A percentile compares a stretch with the other conserved stretches of the same genome.
phyloP scores from a whole-genome alignment of 2,113 vertebrate species.

The Cynocephalus volans region DNA sequence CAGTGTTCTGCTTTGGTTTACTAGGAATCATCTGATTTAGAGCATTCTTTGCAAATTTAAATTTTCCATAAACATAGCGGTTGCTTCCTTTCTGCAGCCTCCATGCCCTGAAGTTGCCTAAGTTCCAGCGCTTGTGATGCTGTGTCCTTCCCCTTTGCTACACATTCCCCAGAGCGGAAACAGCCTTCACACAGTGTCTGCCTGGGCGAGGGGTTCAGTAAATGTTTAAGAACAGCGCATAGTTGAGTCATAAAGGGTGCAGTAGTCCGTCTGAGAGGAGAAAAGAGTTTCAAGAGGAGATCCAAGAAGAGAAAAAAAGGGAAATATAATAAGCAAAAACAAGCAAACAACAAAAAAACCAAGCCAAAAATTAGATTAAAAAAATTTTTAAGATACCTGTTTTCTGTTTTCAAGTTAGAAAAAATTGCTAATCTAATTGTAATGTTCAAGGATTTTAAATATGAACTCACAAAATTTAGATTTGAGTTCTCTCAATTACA shows the following conservation, averaged over 20 bases:
- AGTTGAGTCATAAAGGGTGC: neutral
- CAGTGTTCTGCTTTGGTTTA: neutral
- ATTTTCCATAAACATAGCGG: neutral
- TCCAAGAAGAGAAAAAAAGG: neutral
- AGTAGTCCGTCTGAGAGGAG: neutral
- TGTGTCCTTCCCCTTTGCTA: accelerated
- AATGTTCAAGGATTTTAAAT: neutral
- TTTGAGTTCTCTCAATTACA: neutral
- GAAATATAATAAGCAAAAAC: neutral
- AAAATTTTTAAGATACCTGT: neutral
- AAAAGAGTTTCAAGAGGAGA: neutral
- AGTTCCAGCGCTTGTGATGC: neutral
- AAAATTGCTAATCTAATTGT: neutral
- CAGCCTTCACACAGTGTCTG: neutral
- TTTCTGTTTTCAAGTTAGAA: constrained; percentile 5
- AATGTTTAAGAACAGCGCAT: neutral
- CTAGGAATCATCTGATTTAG: neutral
- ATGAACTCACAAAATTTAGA: constrained; percentile 27
- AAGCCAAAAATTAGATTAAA: neutral
- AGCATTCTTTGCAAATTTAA: constrained; percentile 4
- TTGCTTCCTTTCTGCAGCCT: neutral
- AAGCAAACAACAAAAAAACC: neutral
- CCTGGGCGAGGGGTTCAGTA: neutral
- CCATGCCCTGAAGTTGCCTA: too few relatives aligned
- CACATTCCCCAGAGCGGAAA: neutral